Evolutionary conservation across 1,140 invertebrate species (phyloP), one percentile per base, ranked within the genome.

Genomic region (Xylocopa sonorina): DNA sequence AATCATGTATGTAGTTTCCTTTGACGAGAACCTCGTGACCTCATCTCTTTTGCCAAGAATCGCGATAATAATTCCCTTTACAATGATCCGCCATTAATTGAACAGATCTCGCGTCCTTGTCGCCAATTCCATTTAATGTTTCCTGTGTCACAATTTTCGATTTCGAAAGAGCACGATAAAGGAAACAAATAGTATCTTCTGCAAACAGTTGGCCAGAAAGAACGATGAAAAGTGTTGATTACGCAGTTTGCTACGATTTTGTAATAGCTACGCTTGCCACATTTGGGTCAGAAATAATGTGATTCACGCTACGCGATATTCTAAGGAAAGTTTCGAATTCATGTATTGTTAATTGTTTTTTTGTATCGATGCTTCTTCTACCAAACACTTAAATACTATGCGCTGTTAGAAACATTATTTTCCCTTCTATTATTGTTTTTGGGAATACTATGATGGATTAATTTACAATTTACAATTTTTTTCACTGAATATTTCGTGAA

Each of bases 301-400:
- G 55, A 73, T 16, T 63, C 71, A 73, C 10, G 21, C 14, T 18
- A 9, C 29, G 16, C 34, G 60, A 9, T 58, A 27, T 58, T 73
- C 27, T 7, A 18, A 3, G 2, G 29, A 73, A 38, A 73, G 43
- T 24, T 69, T 16, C 7, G 24, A 0, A 24, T 14, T 29, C 1
- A 27, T 10, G 27, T 24, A 10, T 6, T 24, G 24, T 41, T 55
- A 24, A 38, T 41, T 41, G 34, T 9, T 16, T 41, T 38, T 10
- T 10, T 16, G 3, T 29, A 1, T 43, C 12, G 9, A 43, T 3
- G 41, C 3, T 9, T n/a, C n/a, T n/a, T n/a, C n/a, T n/a, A n/a
- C n/a, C n/a, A n/a, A n/a, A n/a, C n/a, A n/a, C n/a, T n/a, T n/a
- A n/a, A n/a, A n/a, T n/a, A n/a, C n/a, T n/a, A n/a, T n/a, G n/a